Conservation (phyloP, 2,113 vertebrate genomes). For the Vireo altiloquus region DNA sequence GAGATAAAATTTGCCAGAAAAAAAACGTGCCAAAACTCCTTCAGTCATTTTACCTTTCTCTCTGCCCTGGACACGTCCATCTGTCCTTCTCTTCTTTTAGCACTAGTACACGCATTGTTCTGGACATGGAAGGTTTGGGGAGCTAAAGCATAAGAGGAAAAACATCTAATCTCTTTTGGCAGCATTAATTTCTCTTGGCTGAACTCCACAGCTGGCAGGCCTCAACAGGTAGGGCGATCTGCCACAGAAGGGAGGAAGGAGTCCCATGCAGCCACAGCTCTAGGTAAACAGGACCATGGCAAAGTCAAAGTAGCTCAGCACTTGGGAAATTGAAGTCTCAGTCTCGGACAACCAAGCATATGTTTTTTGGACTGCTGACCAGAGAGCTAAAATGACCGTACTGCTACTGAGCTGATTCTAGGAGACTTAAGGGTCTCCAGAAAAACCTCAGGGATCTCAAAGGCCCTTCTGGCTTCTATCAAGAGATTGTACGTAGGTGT, state of each 20-base stretch:
- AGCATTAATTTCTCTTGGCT: background rate
- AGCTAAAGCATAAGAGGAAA: background rate
- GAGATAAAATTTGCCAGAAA: background rate
- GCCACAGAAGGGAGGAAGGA: background rate
- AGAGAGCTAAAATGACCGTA: background rate
- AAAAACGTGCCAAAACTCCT: background rate
- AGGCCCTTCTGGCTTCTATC: background rate
- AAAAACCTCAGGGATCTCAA: background rate
- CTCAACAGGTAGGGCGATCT: background rate
- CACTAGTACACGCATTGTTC: background rate
- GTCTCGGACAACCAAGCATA: background rate
- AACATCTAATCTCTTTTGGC: background rate
- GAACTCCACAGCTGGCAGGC: background rate
- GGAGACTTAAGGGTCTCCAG: background rate
- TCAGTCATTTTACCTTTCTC: background rate
- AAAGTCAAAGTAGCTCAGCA: background rate
- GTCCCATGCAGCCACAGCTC: background rate
- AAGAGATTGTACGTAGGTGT: background rate
- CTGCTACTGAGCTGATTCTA: background rate
- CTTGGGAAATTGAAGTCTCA: background rate
- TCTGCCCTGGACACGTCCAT: background rate
- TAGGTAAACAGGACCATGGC: accelerated
- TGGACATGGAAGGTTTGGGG: background rate
- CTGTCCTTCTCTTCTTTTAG: background rate
- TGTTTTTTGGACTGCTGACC: background rate